These are phyloP conservation scores for Malthinus flaveolus DNA, from an alignment of 2,888 invertebrate species.

Conservation along the genomic window DNA sequence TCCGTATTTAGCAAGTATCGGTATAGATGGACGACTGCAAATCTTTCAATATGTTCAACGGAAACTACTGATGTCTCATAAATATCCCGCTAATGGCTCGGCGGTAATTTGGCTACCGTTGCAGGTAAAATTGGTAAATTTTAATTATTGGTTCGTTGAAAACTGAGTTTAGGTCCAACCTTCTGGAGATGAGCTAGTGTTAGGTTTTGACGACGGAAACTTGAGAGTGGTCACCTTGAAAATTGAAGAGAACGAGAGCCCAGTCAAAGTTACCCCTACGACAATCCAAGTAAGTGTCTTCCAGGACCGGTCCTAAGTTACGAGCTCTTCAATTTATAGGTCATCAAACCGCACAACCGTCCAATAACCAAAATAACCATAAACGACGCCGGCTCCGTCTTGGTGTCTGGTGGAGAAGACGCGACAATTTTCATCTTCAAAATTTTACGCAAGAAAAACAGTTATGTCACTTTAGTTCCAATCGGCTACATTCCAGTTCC, in stretches of 20 bases:
- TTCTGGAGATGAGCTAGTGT: constrained; percentile 66
- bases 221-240: constrained; percentile 58
- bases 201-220: constrained; percentile 74
- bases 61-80: constrained; percentile 62
- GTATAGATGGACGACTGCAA: constrained; percentile 72
- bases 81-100: constrained; percentile 62
- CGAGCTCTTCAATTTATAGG: constrained; percentile 43
- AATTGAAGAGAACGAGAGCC: constrained; percentile 11
- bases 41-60: constrained; percentile 70
- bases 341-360: constrained; percentile 70
- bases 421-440: constrained; percentile 69
- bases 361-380: constrained; percentile 65
- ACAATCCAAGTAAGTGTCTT: constrained; percentile 16
- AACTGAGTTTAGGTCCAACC: constrained; percentile 59
- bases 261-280: neutral
- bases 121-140: constrained; percentile 55
- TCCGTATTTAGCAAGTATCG: constrained; percentile 72
- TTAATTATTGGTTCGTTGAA: neutral
- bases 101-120: constrained; percentile 73
- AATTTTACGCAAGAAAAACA: constrained; percentile 47
- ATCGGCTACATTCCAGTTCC: constrained; percentile 70
- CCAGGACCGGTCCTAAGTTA: neutral
- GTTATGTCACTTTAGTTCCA: constrained; percentile 58
- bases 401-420: constrained; percentile 71
- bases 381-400: constrained; percentile 60